A percentile compares a stretch with the other conserved stretches of the same genome.
These are phyloP conservation scores for Cirrhinus mrigala DNA, from an alignment of 2,797 vertebrate species.

Conservation along the genomic window DNA sequence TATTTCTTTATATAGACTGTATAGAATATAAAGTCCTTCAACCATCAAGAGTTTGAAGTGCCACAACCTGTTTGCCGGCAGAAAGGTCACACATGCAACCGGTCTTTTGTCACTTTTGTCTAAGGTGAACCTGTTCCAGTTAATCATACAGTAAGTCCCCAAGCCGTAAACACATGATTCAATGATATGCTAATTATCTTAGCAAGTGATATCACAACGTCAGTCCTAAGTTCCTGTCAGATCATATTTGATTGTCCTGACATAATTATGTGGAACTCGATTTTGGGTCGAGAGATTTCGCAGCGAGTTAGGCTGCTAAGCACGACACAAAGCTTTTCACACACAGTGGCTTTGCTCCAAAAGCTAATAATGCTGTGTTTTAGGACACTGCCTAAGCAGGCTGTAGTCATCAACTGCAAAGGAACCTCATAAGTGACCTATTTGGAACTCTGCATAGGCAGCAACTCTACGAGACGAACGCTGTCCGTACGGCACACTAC, in stretches of 20 bases:
- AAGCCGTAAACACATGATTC: neutral
- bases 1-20: neutral
- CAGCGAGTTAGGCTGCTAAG: neutral
- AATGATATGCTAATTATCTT: neutral
- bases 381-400: neutral
- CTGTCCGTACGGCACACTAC: neutral
- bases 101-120: neutral
- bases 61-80: slow-evolving; percentile 11
- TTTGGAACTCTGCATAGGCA: neutral
- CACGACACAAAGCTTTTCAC: neutral
- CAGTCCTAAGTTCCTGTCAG: neutral
- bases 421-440: neutral
- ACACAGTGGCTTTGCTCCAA: neutral
- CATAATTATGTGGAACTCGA: neutral
- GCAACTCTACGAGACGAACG: neutral
- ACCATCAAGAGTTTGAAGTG: neutral
- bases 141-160: neutral
- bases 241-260: neutral
- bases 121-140: neutral
- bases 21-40: neutral
- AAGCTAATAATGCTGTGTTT: slow-evolving; percentile 3
- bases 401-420: neutral
- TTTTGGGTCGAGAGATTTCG: neutral
- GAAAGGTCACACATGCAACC: slow-evolving; percentile 16
- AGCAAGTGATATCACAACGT: neutral